Evolutionary conservation across 2,113 vertebrate genomes (phyloP).

Genomic region (Neoarius graeffei): DNA sequence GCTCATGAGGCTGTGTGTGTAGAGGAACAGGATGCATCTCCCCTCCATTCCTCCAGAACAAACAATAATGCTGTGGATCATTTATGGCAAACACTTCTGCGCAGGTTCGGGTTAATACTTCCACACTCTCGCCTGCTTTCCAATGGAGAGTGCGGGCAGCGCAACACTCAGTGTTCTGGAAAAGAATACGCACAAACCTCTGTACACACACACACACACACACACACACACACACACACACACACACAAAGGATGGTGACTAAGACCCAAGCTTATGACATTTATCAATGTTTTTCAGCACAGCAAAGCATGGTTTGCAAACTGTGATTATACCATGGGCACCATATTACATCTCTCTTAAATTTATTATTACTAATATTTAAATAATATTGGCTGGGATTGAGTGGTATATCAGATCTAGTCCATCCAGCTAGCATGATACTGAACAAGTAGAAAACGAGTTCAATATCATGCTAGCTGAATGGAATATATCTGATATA

Average conservation of each 20-base stretch:
- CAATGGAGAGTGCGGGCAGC: slow-evolving; percentile 74
- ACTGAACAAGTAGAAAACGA: too few relatives aligned
- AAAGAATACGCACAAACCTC: slow-evolving; percentile 78
- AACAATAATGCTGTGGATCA: slow-evolving; percentile 73
- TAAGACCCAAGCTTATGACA: neutral
- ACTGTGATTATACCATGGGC: neutral
- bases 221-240: slow-evolving; percentile 46
- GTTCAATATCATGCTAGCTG: too few relatives aligned
- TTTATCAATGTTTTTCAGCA: neutral
- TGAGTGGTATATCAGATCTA: too few relatives aligned
- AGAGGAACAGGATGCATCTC: slow-evolving; percentile 73
- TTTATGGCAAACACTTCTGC: slow-evolving; percentile 73
- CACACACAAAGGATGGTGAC: neutral
- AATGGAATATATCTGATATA: too few relatives aligned
- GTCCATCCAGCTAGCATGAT: too few relatives aligned
- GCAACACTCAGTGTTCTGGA: slow-evolving; percentile 75
- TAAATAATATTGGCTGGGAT: too few relatives aligned
- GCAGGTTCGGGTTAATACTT: slow-evolving; percentile 71
- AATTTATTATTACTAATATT: neutral
- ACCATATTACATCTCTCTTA: neutral
- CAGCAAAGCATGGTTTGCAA: neutral
- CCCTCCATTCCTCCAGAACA: slow-evolving; percentile 77
- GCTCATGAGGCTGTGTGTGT: slow-evolving; percentile 74
- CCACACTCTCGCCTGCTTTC: slow-evolving; percentile 69
- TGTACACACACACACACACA: slow-evolving; percentile 53